Conservation (phyloP, 2,113 vertebrate genomes). For the Tonatia bakeri region DNA sequence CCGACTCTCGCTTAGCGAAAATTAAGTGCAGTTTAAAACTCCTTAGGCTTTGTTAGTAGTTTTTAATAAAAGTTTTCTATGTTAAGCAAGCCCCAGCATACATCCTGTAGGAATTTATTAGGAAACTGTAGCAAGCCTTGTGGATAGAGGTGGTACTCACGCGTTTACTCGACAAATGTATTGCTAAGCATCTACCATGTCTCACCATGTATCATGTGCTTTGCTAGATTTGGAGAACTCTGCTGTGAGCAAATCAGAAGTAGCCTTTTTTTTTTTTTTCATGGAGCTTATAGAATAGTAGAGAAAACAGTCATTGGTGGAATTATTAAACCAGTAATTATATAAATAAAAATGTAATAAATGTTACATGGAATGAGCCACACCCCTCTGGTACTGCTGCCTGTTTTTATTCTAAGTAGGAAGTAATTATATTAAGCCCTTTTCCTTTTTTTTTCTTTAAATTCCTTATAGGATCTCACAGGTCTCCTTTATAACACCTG, state of each 20-base stretch:
- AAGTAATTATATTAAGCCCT: not conserved
- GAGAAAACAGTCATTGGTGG: not conserved
- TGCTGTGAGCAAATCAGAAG: not conserved
- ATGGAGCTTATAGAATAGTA: not conserved
- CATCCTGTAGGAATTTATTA: not conserved
- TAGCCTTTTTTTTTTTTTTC: not conserved
- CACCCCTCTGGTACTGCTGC: not conserved
- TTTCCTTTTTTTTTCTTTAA: not conserved
- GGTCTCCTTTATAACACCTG: not conserved
- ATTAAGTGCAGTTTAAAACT: not conserved
- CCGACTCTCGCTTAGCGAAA: not conserved
- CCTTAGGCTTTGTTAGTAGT: not conserved
- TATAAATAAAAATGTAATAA: not conserved
- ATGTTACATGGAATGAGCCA: not conserved
- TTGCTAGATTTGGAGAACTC: not conserved
- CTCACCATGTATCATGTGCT: not conserved
- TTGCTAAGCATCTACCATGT: not conserved
- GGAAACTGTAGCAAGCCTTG: not conserved
- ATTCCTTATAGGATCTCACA: not conserved
- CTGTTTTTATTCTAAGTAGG: not conserved
- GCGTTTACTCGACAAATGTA: not conserved
- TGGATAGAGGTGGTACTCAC: not conserved
- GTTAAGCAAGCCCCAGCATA: not conserved
- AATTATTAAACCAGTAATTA: not conserved
- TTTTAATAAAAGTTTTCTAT: not conserved